Conservation (phyloP, 1,140 invertebrate genomes). For the Drosophila paulistorum region DNA sequence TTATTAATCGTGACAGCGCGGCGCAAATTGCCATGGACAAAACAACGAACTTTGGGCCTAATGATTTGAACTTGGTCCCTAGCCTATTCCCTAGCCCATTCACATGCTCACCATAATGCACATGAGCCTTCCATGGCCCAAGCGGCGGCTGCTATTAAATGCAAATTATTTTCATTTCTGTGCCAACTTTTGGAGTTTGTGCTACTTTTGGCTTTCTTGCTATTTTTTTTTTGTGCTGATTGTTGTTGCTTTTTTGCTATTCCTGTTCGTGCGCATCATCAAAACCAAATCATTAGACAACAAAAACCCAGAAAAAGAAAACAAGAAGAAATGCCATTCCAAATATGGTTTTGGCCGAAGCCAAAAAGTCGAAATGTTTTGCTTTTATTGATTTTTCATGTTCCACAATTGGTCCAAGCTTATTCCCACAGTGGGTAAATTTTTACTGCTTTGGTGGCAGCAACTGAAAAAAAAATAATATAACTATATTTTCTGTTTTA, state of each 20-base stretch:
- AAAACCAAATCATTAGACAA: conserved; percentile 71
- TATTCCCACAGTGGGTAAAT: conserved; percentile 25
- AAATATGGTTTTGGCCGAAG: conserved; percentile 41
- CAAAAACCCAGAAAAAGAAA: conserved; percentile 5
- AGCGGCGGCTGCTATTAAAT: conserved; percentile 70
- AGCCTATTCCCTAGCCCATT: conserved; percentile 2
- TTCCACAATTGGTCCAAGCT: conserved; percentile 46
- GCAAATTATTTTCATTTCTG: conserved; percentile 82
- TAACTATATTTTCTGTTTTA: no score
- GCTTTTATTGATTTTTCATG: conserved; percentile 81
- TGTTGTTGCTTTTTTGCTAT: conserved; percentile 21
- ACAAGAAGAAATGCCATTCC: conserved; percentile 52
- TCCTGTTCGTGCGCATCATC: conserved; percentile 77
- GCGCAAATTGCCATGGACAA: conserved; percentile 59
- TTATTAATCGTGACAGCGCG: conserved; percentile 79
- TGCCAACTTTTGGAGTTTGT: conserved; percentile 73
- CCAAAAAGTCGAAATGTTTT: conserved; percentile 48
- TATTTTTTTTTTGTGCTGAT: conserved; percentile 1
- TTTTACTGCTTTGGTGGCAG: no score
- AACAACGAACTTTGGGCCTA: conserved; percentile 46
- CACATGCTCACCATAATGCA: conserved; percentile 4
- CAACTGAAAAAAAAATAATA: no score
- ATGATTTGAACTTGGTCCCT: conserved; percentile 76
- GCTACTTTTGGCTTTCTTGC: conserved; percentile 63
- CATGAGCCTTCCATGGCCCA: conserved; percentile 38